These are phyloP conservation scores for Cotesia glomerata DNA, from an alignment of 1,140 invertebrate genomes.

Conservation along the genomic window DNA sequence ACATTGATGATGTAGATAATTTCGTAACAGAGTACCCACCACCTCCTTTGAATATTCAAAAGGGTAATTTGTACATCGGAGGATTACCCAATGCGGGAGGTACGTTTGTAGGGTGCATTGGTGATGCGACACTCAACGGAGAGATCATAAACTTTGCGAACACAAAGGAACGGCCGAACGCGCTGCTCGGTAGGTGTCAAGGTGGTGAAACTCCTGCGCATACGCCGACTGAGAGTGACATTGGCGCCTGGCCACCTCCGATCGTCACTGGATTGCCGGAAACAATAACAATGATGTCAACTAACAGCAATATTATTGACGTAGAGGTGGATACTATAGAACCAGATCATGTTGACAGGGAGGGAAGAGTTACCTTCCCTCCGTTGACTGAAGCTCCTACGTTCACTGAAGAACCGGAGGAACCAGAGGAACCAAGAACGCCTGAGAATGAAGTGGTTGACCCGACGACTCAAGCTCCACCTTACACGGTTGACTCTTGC, in stretches of 20 bases:
- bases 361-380: slow-evolving; percentile 32
- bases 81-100: slow-evolving; percentile 71
- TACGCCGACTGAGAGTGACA: slow-evolving; percentile 27
- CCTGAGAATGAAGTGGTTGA: slow-evolving; percentile 18
- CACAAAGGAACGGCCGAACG: slow-evolving; percentile 69
- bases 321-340: slow-evolving; percentile 38
- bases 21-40: slow-evolving; percentile 66
- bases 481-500: slow-evolving; percentile 49
- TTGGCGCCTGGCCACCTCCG: slow-evolving; percentile 33
- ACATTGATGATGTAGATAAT: slow-evolving; percentile 82
- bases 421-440: slow-evolving; percentile 28
- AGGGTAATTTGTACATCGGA: slow-evolving; percentile 82
- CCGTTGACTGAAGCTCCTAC: slow-evolving; percentile 12
- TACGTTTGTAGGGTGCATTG: slow-evolving; percentile 83
- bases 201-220: slow-evolving; percentile 36
- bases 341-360: slow-evolving; percentile 22
- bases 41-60: slow-evolving; percentile 67
- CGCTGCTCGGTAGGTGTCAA: slow-evolving; percentile 72
- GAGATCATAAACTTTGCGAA: slow-evolving; percentile 82
- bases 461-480: slow-evolving; percentile 14
- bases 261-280: slow-evolving; percentile 38
- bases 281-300: slow-evolving; percentile 37
- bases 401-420: slow-evolving; percentile 33
- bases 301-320: slow-evolving; percentile 47
- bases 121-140: slow-evolving; percentile 85